Evolutionary conservation across 2,113 vertebrate species (phyloP).

Genomic region (Notechis scutatus): DNA sequence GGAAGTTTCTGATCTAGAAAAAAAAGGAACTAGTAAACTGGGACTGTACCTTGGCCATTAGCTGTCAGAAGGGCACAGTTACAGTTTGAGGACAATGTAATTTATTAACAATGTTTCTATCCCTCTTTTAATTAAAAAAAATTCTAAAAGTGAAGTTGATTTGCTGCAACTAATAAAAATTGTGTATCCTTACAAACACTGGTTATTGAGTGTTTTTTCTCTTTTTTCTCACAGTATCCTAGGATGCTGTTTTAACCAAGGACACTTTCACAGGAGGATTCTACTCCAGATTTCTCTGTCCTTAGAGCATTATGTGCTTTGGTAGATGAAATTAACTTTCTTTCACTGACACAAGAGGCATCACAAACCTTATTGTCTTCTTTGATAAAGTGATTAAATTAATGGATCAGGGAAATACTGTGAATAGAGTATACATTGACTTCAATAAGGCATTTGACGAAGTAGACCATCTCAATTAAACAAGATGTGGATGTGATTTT

Average conservation of each 20-base stretch:
- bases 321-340: background rate
- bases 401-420: background rate
- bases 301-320: background rate
- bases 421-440: background rate
- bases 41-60: background rate
- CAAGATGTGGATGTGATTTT: background rate
- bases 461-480: background rate
- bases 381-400: background rate
- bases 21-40: background rate
- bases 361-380: background rate
- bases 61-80: background rate
- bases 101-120: background rate
- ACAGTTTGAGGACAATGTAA: background rate
- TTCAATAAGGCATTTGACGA: background rate
- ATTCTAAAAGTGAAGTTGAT: background rate
- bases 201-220: background rate
- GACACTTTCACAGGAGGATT: background rate
- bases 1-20: background rate
- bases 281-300: background rate
- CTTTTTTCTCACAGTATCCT: background rate
- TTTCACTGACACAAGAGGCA: background rate
- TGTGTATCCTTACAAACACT: background rate
- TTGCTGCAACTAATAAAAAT: background rate
- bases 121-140: background rate
- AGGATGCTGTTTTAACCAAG: background rate